These are phyloP conservation scores for Larimichthys crocea DNA, from an alignment of 2,113 vertebrate genomes.

Conservation along the genomic window DNA sequence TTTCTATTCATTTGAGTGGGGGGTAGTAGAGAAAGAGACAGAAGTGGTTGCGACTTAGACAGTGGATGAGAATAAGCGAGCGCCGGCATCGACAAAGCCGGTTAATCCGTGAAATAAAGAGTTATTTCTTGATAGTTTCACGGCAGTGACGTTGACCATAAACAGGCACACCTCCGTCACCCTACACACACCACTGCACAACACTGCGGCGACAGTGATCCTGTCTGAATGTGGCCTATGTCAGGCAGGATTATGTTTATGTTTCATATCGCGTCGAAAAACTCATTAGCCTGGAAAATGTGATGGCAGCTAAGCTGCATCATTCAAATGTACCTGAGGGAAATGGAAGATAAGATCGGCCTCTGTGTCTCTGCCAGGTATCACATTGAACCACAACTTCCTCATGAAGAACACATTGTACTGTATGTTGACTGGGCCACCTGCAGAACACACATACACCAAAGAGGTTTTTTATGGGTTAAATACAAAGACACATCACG, in stretches of 20 bases:
- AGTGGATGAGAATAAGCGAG: no score
- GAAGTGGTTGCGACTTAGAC: no score
- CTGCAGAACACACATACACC: constrained; percentile 66
- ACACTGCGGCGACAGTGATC: no score
- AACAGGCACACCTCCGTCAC: no score
- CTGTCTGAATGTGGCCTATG: not conserved
- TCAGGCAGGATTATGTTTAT: not conserved
- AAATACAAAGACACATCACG: not conserved
- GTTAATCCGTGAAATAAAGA: no score
- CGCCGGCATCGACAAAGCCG: no score
- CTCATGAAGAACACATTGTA: constrained; percentile 96
- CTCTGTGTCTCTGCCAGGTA: constrained; percentile 90
- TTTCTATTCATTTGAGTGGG: no score
- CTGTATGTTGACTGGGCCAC: constrained; percentile 72
- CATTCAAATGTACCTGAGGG: constrained; percentile 89
- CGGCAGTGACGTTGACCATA: no score
- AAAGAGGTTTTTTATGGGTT: not conserved
- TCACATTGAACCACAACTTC: constrained; percentile 93
- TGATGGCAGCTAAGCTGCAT: not conserved
- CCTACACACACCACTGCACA: no score
- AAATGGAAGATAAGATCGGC: constrained; percentile 95
- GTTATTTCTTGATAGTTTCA: no score
- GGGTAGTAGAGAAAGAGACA: no score
- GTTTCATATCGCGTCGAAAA: constrained; percentile 7
- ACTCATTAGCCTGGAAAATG: constrained; percentile 14